Base-by-base conservation (phyloP, 2,888 invertebrate genomes). In the Yponomeuta sedellus region DNA sequence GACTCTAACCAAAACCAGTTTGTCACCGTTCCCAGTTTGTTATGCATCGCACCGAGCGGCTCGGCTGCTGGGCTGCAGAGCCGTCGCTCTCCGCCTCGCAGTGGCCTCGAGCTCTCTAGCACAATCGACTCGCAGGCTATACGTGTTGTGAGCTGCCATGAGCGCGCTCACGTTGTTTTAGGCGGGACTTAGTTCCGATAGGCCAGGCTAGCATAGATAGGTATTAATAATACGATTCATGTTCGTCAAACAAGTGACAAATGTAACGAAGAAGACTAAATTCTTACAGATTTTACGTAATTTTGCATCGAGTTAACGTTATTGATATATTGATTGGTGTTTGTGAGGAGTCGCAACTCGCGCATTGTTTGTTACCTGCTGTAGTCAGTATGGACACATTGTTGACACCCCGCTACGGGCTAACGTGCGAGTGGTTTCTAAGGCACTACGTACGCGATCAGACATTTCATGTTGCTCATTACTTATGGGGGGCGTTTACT, bases 231-330 rank as follows among this genome's bases (percentile, higher is more conserved):
- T 86, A 81, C 77, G 75, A 28, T 83, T 87, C 84, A 84, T 81
- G 79, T 83, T 86, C 84, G 81, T 83, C 79, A 84, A 86, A 81
- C 77, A 83, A 85, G 84, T 88, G 88, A 88, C 84, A 85, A 86
- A 80, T 87, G 90, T 82, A 91, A 90, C 90, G 86, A 86, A 91
- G 79, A 91, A 90, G 90, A 90, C 90, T 90, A 85, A 91, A 90
- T 86, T 86, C 88, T 85, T 84, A 83, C 78, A 84, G 82, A 83
- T 79, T 86, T 83, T 87, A 87, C 85, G 85, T 83, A 85, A 86
- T 90, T 86, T 88, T 89, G 85, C 86, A 86, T 79, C 85, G 80
- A 81, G 85, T 86, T 87, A 81, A 83, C 75, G 82, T 87, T 86
- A 79, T 83, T 83, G 81, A 81, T 88, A 83, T 83, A 85, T 28